Evolutionary conservation across 1,140 invertebrate species (phyloP), one percentile per base, ranked within the genome.

Genomic region (Cyphomyrmex costatus): DNA sequence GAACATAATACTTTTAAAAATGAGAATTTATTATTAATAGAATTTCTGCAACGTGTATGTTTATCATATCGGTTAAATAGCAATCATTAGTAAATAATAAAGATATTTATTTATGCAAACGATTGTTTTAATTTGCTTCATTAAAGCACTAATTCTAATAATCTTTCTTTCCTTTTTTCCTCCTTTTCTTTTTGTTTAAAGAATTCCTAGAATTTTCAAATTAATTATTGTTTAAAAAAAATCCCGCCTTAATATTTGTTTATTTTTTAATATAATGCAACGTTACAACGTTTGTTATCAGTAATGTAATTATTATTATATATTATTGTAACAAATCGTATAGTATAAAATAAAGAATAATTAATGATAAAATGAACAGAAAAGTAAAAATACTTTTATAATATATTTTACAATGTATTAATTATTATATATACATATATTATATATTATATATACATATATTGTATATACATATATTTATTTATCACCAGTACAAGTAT

Each of bases 291-390:
- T 78, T 78, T 21, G 19, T 5, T 21, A 49, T 14, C 49, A 14
- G 5, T 70, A 49, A 56, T 14, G 12, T 16, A 61, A 30, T 8
- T 4, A n/a, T n/a, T n/a, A n/a, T n/a, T n/a, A n/a, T n/a, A n/a
- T n/a, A n/a, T n/a, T n/a, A 36, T 16, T 5, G 27, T 2, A 36
- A 21, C 14, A 33, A 14, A n/a, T 14, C 21, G 0, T 21, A 58
- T 12, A n/a, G n/a, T n/a, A n/a, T n/a, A n/a, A n/a, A n/a, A 14
- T 49, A 61, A 42, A 21, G 36, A 76, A 76, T 60, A 58, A 56
- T 77, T 68, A 51, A 33, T 19, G 14, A 46, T 60, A 60, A 73
- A 60, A 33, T 71, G 3, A 58, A 19, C 24, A 83, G 46, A 73
- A 10, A 58, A 73, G 8, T 60, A 49, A 77, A 77, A 61, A 2